phyloP scores from a whole-genome alignment of 2,888 invertebrate genomes.

The Gryllus longicercus region DNA sequence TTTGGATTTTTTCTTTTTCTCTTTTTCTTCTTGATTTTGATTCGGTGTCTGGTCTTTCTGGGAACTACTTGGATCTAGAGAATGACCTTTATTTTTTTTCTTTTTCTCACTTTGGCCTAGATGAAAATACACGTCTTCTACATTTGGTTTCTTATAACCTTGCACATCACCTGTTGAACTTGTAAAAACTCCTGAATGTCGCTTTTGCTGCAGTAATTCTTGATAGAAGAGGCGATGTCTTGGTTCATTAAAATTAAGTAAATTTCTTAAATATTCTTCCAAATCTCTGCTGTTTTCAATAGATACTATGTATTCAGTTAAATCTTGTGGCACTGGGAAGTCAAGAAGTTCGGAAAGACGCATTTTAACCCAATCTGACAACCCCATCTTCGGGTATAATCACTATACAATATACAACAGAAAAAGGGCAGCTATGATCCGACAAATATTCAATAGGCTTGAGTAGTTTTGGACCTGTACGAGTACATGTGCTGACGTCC shows the following conservation, averaged over 20 bases:
- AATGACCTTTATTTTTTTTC: slow-evolving; percentile 50
- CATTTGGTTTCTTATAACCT: slow-evolving; percentile 44
- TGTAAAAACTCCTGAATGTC: slow-evolving; percentile 34
- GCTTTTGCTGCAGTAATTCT: slow-evolving; percentile 49
- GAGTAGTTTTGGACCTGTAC: no score
- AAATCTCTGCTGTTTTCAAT: slow-evolving; percentile 69
- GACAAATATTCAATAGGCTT: no score
- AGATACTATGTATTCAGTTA: slow-evolving; percentile 65
- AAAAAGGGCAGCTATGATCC: no score
- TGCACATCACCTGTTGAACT: slow-evolving; percentile 36
- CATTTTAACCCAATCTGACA: slow-evolving; percentile 58
- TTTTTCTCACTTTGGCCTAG: slow-evolving; percentile 48
- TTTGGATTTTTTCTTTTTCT: slow-evolving; percentile 54
- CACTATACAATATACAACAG: no score
- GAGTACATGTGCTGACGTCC: no score
- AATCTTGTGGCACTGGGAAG: slow-evolving; percentile 66
- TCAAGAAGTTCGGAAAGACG: slow-evolving; percentile 63
- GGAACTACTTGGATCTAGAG: not conserved
- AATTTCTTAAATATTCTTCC: slow-evolving; percentile 71
- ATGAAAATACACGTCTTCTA: slow-evolving; percentile 38
- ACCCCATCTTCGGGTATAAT: not conserved
- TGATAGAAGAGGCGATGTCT: slow-evolving; percentile 64
- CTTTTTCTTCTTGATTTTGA: not conserved
- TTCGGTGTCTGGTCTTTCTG: not conserved
- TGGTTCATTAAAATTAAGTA: slow-evolving; percentile 64